A percentile compares a stretch with the other conserved stretches of the same genome.
These are phyloP conservation scores for Eufriesea mexicana DNA, from an alignment of 1,140 invertebrate genomes.

Conservation along the genomic window DNA sequence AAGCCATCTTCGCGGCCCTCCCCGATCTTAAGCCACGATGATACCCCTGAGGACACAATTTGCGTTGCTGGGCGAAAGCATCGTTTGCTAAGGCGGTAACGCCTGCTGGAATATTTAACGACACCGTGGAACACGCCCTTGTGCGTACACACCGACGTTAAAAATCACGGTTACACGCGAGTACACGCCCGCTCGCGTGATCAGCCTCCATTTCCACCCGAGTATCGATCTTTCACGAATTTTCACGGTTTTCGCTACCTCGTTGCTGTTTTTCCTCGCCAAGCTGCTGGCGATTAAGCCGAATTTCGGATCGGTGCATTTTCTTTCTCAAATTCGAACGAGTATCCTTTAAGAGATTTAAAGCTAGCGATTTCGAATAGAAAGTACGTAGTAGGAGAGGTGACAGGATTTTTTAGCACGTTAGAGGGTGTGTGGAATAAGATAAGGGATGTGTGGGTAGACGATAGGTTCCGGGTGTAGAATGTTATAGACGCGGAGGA, in stretches of 20 bases:
- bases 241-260: neutral
- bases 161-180: neutral
- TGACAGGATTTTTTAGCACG: too few species aligned
- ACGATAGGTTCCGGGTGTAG: too few species aligned
- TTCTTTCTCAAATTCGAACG: too few species aligned
- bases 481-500: too few species aligned
- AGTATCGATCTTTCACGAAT: neutral
- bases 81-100: slow-evolving; percentile 24
- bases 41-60: slow-evolving; percentile 63
- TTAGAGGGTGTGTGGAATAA: too few species aligned
- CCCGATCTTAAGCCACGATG: slow-evolving; percentile 64
- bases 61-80: slow-evolving; percentile 48
- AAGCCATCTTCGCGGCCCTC: slow-evolving; percentile 57
- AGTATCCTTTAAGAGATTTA: too few species aligned
- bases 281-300: too few species aligned
- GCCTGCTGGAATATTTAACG: slow-evolving; percentile 62
- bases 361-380: too few species aligned
- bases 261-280: too few species aligned
- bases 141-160: neutral
- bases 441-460: too few species aligned
- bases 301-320: too few species aligned
- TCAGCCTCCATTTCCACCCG: neutral
- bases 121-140: neutral
- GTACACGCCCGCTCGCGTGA: neutral
- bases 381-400: too few species aligned